Evolutionary conservation across 2,888 invertebrate genomes (phyloP).

Genomic region (Psylliodes chrysocephalus): DNA sequence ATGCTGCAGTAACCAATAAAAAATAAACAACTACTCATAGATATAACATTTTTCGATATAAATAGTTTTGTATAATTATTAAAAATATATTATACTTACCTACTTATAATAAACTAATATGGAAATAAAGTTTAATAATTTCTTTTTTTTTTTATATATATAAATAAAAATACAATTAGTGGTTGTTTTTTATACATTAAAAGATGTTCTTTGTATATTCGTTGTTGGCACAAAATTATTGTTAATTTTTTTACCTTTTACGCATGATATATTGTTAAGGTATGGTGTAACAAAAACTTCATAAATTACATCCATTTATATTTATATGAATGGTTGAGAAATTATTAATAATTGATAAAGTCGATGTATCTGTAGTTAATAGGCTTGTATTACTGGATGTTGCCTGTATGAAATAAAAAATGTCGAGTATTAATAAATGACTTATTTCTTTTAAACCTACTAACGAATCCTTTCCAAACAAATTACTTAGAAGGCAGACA

Average conservation of each 20-base stretch:
- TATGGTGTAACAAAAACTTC: conserved; percentile 11
- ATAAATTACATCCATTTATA: conserved; percentile 5
- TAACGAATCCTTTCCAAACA: too few species aligned
- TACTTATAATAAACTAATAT: not conserved
- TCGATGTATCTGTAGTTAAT: conserved; percentile 35
- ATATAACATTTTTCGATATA: not conserved
- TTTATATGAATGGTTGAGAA: conserved; percentile 22
- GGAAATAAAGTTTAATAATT: not conserved
- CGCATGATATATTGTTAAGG: conserved; percentile 16
- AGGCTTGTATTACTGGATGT: conserved; percentile 44
- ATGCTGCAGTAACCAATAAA: too few species aligned
- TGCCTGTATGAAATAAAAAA: conserved; percentile 37
- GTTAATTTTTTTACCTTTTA: conserved; percentile 30
- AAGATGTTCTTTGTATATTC: not conserved
- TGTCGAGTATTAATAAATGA: not conserved
- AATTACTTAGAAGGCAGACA: too few species aligned
- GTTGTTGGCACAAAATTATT: conserved; percentile 14
- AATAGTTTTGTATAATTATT: not conserved
- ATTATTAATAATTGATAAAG: conserved; percentile 8
- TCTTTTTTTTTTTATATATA: not conserved
- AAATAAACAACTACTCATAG: too few species aligned
- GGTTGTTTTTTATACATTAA: not conserved
- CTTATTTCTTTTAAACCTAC: too few species aligned
- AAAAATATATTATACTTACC: not conserved
- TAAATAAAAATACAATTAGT: not conserved